Evolutionary conservation across 2,797 vertebrate genomes (phyloP).

Genomic region (Sebastes hubbsi): DNA sequence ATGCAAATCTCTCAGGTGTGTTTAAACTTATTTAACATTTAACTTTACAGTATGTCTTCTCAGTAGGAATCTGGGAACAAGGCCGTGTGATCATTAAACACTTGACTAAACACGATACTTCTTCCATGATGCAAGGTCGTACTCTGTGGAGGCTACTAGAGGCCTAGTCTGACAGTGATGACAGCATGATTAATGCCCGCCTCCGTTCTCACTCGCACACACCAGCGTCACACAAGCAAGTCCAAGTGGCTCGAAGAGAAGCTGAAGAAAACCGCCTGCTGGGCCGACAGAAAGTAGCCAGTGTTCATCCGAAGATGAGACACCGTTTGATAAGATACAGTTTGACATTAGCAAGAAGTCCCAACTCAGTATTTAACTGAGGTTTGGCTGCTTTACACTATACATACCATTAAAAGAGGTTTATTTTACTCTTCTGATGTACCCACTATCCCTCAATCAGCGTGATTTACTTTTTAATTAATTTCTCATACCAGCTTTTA

Average conservation of each 20-base stretch:
- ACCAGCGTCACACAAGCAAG: constrained; percentile 44
- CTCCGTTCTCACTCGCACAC: constrained; percentile 56
- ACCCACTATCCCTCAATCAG: neutral
- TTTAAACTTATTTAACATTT: constrained; percentile 16
- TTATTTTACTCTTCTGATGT: neutral
- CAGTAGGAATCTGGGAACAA: constrained; percentile 17
- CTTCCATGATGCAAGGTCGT: constrained; percentile 60
- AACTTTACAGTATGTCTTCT: constrained; percentile 15
- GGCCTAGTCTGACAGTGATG: constrained; percentile 66
- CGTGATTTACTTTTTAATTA: neutral
- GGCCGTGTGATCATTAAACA: constrained; percentile 43
- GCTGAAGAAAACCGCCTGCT: constrained; percentile 44
- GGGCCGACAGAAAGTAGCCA: constrained; percentile 21
- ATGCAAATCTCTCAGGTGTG: constrained; percentile 24
- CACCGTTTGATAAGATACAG: neutral
- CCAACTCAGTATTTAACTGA: neutral
- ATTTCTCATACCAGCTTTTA: neutral
- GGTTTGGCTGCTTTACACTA: neutral
- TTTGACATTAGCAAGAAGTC: neutral
- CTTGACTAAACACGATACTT: constrained; percentile 39
- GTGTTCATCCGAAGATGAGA: constrained; percentile 40
- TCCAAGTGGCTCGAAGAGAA: constrained; percentile 44
- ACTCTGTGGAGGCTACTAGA: constrained; percentile 37
- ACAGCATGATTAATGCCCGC: constrained; percentile 81
- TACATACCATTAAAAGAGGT: too few relatives aligned